These are phyloP conservation scores for Tor tambroides DNA, from an alignment of 2,113 vertebrate genomes.

Conservation along the genomic window DNA sequence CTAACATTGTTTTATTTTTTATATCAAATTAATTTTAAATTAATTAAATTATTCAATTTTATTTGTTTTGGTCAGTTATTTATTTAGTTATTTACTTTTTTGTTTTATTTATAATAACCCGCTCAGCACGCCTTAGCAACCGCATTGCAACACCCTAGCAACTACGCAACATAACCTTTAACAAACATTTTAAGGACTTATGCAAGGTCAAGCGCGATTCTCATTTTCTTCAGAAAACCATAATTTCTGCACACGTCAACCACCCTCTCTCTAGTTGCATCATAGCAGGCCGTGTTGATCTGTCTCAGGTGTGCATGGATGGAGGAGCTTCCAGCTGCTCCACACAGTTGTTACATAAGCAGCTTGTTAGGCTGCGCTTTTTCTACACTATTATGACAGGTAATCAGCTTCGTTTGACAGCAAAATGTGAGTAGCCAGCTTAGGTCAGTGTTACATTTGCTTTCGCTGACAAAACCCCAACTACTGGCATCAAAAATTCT, in stretches of 20 bases:
- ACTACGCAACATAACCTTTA: no score
- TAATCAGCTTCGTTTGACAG: background rate
- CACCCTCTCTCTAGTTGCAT: background rate
- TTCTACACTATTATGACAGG: background rate
- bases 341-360: slow-evolving; percentile 1
- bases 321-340: background rate
- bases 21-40: no score
- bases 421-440: slow-evolving; percentile 1
- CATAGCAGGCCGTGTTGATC: background rate
- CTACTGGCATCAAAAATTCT: background rate
- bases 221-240: background rate
- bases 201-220: background rate
- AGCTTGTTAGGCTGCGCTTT: background rate
- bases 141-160: background rate
- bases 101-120: background rate
- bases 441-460: slow-evolving; percentile 2
- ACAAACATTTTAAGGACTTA: background rate
- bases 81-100: background rate
- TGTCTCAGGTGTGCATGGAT: slow-evolving; percentile 18
- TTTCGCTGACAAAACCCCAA: background rate
- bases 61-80: background rate
- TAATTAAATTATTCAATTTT: background rate
- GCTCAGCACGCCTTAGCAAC: background rate
- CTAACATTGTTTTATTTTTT: background rate
- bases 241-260: slow-evolving; percentile 3